Base-by-base conservation (phyloP, 2,888 invertebrate species). In the Tethea ocularis region DNA sequence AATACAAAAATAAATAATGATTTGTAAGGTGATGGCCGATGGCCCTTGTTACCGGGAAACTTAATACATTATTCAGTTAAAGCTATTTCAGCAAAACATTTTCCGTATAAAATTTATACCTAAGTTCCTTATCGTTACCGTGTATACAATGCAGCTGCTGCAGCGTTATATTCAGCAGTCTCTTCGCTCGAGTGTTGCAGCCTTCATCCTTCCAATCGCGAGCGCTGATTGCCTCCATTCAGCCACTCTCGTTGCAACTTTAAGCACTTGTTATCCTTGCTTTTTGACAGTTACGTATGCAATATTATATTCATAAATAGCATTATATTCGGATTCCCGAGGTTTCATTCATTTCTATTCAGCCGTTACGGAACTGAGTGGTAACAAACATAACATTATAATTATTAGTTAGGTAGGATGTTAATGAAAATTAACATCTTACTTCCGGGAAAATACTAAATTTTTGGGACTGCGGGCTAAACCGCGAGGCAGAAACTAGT, bases 141-240 rank as follows among this genome's bases (percentile, higher is more conserved):
- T 20, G 10, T 46, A 46, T 20, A 20, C 46, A 46, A 46, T 46
- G 10, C 46, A 46, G 46, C 46, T 46, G 46, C 52, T 56, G 58
- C 41, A 10, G 58, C 26, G 51, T 23, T 58, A 60, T 22, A 56
- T 36, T 59, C 57, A 60, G 57, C 59, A 52, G 23, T 36, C 51
- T 56, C 52, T 53, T 52, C 57, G 36, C 22, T 51, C 24, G 52
- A 64, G 57, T 56, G 56, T 61, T 56, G 13, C 53, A 52, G 57
- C 58, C 59, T 66, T 69, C 55, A 71, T 62, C 62, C 60, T 64
- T 69, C 64, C 71, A 71, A 71, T 70, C 72, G 67, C 62, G 68
- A 64, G 71, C 68, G 66, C 78, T 83, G 83, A 85, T 85, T 84
- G 82, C 82, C 73, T 72, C 74, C 67, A 83, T 85, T 84, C 84